Conservation (phyloP, 2,888 invertebrate genomes). For the Perizoma affinitatum region DNA sequence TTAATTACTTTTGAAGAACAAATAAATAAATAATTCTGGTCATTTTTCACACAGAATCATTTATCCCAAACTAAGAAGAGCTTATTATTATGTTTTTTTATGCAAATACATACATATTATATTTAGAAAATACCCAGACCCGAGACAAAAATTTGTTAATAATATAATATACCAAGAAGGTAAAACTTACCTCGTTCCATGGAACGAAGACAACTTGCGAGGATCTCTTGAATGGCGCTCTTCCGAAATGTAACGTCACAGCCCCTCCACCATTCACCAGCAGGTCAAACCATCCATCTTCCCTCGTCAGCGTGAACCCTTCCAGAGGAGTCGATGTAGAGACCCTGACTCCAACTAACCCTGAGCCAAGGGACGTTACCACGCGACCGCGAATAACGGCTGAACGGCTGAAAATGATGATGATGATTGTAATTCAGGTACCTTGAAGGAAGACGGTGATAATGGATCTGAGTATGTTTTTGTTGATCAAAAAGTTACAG, state of each 20-base stretch:
- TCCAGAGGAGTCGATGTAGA: slow-evolving; percentile 97
- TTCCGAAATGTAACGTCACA: slow-evolving; percentile 96
- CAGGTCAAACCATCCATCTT: slow-evolving; percentile 98
- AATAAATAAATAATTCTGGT: no score
- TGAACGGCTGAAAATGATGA: slow-evolving; percentile 89
- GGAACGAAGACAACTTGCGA: slow-evolving; percentile 96
- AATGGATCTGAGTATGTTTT: slow-evolving; percentile 13
- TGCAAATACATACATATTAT: no score
- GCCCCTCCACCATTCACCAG: slow-evolving; percentile 99
- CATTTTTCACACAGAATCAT: no score
- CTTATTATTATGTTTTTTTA: no score
- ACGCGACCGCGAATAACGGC: slow-evolving; percentile 98
- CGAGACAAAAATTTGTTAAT: no score
- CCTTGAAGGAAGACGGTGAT: slow-evolving; percentile 3
- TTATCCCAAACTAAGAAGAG: no score
- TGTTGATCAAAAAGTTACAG: not conserved
- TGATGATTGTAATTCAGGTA: slow-evolving; percentile 11
- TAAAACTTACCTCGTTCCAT: slow-evolving; percentile 92
- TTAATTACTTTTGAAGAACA: no score
- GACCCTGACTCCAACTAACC: slow-evolving; percentile 97
- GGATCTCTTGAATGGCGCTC: slow-evolving; percentile 94
- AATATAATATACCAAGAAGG: no score
- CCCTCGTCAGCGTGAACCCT: slow-evolving; percentile 96
- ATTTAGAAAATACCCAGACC: no score
- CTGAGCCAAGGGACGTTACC: slow-evolving; percentile 94